Conservation (phyloP, 1,140 invertebrate species). For the Sinella curviseta region DNA sequence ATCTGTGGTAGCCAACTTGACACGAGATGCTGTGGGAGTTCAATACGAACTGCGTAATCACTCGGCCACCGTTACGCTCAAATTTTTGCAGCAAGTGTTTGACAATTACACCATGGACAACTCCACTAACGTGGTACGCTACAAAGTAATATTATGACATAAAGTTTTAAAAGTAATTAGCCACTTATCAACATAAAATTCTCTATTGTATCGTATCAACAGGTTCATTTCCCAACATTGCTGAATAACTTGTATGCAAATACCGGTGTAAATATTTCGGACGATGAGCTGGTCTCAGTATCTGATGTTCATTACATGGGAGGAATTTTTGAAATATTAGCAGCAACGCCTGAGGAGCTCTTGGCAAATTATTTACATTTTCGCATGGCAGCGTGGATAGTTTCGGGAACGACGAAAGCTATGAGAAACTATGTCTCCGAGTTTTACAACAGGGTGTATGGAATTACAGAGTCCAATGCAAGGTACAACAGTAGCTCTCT, state of each 20-base stretch:
- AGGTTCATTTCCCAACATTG: conserved; percentile 4
- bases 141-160: background rate
- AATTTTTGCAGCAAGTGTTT: conserved; percentile 34
- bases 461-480: conserved; percentile 48
- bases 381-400: conserved; percentile 70
- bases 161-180: background rate
- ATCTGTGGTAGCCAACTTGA: conserved; percentile 71
- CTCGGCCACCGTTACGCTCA: conserved; percentile 22
- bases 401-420: conserved; percentile 56
- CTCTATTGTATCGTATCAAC: background rate
- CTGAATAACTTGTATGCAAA: background rate
- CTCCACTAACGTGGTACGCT: conserved; percentile 29
- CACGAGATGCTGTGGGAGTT: conserved; percentile 60
- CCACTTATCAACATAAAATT: background rate
- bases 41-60: conserved; percentile 58
- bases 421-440: conserved; percentile 56
- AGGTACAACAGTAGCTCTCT: conserved; percentile 10
- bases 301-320: conserved; percentile 57
- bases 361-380: conserved; percentile 79
- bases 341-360: conserved; percentile 53
- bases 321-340: conserved; percentile 54
- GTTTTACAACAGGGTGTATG: conserved; percentile 56
- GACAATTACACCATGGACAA: conserved; percentile 35
- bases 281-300: conserved; percentile 55
- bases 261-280: conserved; percentile 45